Base-by-base conservation (phyloP, 2,113 vertebrate genomes). In the Dinomys branickii region DNA sequence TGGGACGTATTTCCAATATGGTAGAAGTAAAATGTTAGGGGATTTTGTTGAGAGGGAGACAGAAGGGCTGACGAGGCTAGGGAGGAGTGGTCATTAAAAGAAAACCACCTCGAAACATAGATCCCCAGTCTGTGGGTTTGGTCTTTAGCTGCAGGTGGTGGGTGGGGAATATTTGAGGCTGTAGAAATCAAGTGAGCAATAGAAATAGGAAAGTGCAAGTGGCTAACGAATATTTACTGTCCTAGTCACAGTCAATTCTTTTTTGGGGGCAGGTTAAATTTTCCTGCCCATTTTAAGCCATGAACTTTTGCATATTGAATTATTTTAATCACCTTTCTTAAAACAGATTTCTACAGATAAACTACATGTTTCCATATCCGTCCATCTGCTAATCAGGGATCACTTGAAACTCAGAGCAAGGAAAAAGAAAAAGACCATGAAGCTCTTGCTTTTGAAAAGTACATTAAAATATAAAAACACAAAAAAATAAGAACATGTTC, bases 401-500 rank as follows among this genome's bases (percentile, higher is more conserved):
- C 58, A 92, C 83, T 93, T 90, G 95, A 97, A 94, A 90, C 6
- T 85, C 22, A 96, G 19, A 75, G 0, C 87, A 65, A 82, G 83
- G n/a, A 81, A 1, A 20, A 59, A 83, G 8, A n/a, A 95, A 44
- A 35, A 78, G 41, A 38, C 8, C 81, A 61, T 82, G 85, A 98
- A 35, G 30, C 9, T 65, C 71, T 90, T 52, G 33, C 33, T 95
- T 73, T 96, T 96, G n/a, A n/a, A 16, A 94, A 97, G 63, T 61
- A 16, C n/a, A 63, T 8, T 11, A 85, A 85, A 73, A 75, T 69
- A 93, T 63, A 94, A 95, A 96, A 4, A 65, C 35, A 89, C n/a
- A 88, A 97, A 97, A 98, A 97, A 98, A 85, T 50, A 88, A 58
- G 95, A 85, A 81, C 81, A 52, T 59, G 14, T 26, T 96, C 95